Evolutionary conservation across 2,113 vertebrate genomes (phyloP).

Genomic region (Sprattus sprattus): DNA sequence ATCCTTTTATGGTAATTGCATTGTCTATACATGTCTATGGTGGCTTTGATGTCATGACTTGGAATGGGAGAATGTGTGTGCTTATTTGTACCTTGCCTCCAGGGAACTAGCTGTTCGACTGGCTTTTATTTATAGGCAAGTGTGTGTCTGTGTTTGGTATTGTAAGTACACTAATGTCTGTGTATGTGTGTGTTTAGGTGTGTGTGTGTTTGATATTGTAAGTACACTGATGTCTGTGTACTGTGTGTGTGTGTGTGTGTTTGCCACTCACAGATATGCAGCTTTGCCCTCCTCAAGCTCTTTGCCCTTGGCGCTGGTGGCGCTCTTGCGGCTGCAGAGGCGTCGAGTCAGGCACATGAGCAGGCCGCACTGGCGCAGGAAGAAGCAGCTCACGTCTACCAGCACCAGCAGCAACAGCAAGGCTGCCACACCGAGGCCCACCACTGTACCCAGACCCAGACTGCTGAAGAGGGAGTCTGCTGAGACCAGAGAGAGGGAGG

Average conservation of each 20-base stretch:
- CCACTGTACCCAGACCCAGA: slow-evolving; percentile 87
- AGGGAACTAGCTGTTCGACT: neutral
- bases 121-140: too few relatives aligned
- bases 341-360: slow-evolving; percentile 93
- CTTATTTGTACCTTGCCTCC: neutral
- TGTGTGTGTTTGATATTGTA: too few relatives aligned
- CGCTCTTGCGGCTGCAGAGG: slow-evolving; percentile 90
- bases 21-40: too few relatives aligned
- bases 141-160: neutral
- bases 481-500: slow-evolving; percentile 55
- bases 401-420: slow-evolving; percentile 89
- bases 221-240: too few relatives aligned
- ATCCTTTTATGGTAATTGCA: too few relatives aligned
- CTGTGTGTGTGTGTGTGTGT: neutral
- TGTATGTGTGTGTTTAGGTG: neutral
- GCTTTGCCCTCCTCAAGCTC: slow-evolving; percentile 96
- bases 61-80: neutral
- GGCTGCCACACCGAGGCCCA: slow-evolving; percentile 86
- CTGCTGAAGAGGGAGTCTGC: slow-evolving; percentile 95
- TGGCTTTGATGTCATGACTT: too few relatives aligned
- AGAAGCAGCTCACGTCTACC: slow-evolving; percentile 94
- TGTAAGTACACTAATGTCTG: too few relatives aligned
- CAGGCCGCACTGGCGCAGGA: slow-evolving; percentile 90
- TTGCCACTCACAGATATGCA: slow-evolving; percentile 91
- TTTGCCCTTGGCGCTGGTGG: slow-evolving; percentile 90